Conservation (phyloP, 1,140 invertebrate species). For the Grapholita molesta region DNA sequence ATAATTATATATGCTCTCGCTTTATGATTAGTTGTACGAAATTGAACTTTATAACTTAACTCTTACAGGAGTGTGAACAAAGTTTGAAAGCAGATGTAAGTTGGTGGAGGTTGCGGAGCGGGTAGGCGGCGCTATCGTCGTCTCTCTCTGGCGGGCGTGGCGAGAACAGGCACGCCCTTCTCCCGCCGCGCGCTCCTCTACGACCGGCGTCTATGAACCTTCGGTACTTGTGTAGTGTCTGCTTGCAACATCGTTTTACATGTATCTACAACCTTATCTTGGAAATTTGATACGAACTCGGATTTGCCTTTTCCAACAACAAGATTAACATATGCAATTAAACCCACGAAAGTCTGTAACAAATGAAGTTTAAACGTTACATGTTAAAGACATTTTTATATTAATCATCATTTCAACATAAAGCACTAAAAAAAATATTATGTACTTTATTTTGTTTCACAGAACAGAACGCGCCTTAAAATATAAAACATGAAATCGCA, state of each 20-base stretch:
- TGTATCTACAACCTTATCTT: not conserved
- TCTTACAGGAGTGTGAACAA: constrained; percentile 13
- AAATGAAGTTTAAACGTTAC: too few relatives aligned
- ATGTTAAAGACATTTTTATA: too few relatives aligned
- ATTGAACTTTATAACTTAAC: constrained; percentile 40
- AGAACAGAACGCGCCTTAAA: too few relatives aligned
- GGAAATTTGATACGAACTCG: not conserved
- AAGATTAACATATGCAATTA: not conserved
- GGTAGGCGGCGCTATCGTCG: constrained; percentile 58
- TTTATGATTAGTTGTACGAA: constrained; percentile 23
- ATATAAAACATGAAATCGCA: too few relatives aligned
- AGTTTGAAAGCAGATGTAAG: constrained; percentile 21
- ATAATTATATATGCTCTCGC: constrained; percentile 22
- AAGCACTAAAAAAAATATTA: too few relatives aligned
- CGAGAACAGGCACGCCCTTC: constrained; percentile 46
- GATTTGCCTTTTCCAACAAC: not conserved
- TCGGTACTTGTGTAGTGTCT: not conserved
- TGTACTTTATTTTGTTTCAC: too few relatives aligned
- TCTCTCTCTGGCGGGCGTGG: constrained; percentile 62
- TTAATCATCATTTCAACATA: too few relatives aligned
- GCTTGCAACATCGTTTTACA: too few relatives aligned
- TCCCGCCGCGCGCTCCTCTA: constrained; percentile 37
- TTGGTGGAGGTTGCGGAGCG: constrained; percentile 24
- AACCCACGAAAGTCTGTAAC: too few relatives aligned
- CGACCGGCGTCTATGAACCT: constrained; percentile 31